Evolutionary conservation across 2,888 invertebrate genomes (phyloP).

Genomic region (Lottia scabra): DNA sequence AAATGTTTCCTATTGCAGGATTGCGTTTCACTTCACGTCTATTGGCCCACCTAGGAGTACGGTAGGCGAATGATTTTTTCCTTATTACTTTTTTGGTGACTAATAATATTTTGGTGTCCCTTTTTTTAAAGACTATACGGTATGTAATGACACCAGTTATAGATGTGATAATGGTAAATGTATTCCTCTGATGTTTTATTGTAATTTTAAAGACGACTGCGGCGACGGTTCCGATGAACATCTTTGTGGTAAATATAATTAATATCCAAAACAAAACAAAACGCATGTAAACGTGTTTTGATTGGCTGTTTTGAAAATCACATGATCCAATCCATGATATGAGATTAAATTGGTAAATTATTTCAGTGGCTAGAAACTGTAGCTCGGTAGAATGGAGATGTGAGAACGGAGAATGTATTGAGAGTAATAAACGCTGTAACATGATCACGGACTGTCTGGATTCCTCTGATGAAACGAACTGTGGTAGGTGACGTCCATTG

Average conservation of each 20-base stretch:
- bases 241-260: neutral
- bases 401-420: constrained; percentile 11
- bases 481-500: too few species aligned
- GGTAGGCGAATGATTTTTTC: too few species aligned
- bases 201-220: neutral
- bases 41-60: too few species aligned
- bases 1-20: too few species aligned
- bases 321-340: too few species aligned
- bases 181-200: neutral
- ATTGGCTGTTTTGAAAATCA: too few species aligned
- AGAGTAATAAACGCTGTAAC: neutral
- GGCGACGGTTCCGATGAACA: neutral
- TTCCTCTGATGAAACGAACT: constrained; percentile 12
- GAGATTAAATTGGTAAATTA: neutral
- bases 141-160: neutral
- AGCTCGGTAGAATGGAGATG: constrained; percentile 8
- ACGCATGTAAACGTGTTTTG: too few species aligned
- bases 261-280: too few species aligned
- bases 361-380: constrained; percentile 2
- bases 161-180: neutral
- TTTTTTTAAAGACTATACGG: too few species aligned
- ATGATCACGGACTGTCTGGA: constrained; percentile 7
- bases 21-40: too few species aligned
- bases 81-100: too few species aligned
- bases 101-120: too few species aligned